Base-by-base conservation (phyloP, 2,113 vertebrate species). In the Nannobrachium achirus region DNA sequence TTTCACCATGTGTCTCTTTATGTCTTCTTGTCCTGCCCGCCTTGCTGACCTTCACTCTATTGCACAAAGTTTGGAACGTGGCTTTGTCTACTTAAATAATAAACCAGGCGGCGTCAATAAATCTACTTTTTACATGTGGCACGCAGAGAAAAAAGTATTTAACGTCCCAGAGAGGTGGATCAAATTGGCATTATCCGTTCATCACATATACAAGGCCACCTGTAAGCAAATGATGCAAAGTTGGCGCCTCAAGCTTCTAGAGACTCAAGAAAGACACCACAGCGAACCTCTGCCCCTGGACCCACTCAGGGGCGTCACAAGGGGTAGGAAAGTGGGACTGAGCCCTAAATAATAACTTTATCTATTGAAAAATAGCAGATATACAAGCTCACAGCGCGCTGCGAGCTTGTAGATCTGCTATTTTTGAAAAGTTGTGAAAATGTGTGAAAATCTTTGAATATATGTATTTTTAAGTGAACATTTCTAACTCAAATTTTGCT, bases 21-120 rank as follows among this genome's bases (percentile, higher is more conserved):
- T 56, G 25, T 33, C 25, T 33, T 46, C n/a, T 52, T 42, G 50
- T 38, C 39, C 73, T 68, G 63, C 46, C 46, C 77, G 48, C 79
- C 64, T 68, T 25, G 78, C 80, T 86, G 85, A 86, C 86, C 83
- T 85, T 87, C 73, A 80, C 53, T 72, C 57, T 41, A 14, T 73
- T 55, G 79, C 65, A 66, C 67, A 59, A 84, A 76, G 69, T 85
- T 83, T 40, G 48, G 63, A 73, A 76, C 73, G 53, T 7, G 7
- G 60, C 20, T 81, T 78, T 73, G 57, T 33, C 51, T 44, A 48
- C 16, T 58, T 19, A 62, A 66, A 59, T 25, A 20, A 33, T 55
- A 44, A 68, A 75, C 10, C 40, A 39, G 25, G 44, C 14, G n/a
- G 25, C 25, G 25, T 33, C 25, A 46, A 4, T 53, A 48, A 56